These are phyloP conservation scores for Epinotia nisella DNA, from an alignment of 2,888 invertebrate genomes.

Conservation along the genomic window DNA sequence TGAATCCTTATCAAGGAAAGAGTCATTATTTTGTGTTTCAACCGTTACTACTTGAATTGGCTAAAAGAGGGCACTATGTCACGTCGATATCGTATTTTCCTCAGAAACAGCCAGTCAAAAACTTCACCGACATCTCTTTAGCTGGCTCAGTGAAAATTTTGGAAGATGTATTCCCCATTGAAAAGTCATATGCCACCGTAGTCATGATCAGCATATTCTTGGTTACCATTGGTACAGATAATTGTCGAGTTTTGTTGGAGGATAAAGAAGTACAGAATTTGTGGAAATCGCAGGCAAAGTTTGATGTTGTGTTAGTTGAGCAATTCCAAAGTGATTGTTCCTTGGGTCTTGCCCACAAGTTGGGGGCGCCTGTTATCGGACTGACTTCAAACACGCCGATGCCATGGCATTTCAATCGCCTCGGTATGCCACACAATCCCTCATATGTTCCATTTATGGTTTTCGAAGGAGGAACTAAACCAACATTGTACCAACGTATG, in stretches of 20 bases:
- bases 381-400: constrained; percentile 82
- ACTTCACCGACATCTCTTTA: constrained; percentile 70
- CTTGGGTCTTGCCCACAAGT: constrained; percentile 83
- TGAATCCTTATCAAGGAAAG: constrained; percentile 87
- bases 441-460: constrained; percentile 84
- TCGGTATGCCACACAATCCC: constrained; percentile 85
- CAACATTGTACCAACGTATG: constrained; percentile 78
- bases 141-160: constrained; percentile 59
- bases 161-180: constrained; percentile 60
- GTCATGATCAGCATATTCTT: constrained; percentile 56
- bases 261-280: constrained; percentile 66
- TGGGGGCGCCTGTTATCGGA: constrained; percentile 84
- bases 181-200: constrained; percentile 56
- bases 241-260: constrained; percentile 61
- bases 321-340: constrained; percentile 86
- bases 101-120: constrained; percentile 62
- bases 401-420: constrained; percentile 83
- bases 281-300: constrained; percentile 71
- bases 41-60: constrained; percentile 84
- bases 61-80: constrained; percentile 86
- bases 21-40: constrained; percentile 88
- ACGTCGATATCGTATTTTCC: constrained; percentile 88
- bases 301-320: constrained; percentile 85
- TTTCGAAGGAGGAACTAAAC: constrained; percentile 76
- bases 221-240: constrained; percentile 54